Evolutionary conservation across 2,113 vertebrate genomes (phyloP).

Genomic region (Oryzias melastigma): DNA sequence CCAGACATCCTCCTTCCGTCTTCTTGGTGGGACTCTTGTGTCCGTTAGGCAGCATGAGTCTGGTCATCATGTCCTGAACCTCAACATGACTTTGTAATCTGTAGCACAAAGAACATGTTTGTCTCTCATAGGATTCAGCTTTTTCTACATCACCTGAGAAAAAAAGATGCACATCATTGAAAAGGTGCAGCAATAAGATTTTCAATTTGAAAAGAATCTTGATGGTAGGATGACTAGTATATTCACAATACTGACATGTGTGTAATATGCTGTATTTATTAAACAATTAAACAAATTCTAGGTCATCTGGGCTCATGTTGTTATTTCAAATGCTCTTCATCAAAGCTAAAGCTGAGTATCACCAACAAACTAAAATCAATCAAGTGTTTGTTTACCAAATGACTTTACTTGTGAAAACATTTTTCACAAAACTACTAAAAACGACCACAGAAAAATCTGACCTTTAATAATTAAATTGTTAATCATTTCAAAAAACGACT

Average conservation of each 20-base stretch:
- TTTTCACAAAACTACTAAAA: too few relatives aligned
- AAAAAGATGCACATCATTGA: constrained; percentile 35
- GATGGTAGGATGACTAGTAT: constrained; percentile 58
- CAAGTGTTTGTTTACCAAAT: too few relatives aligned
- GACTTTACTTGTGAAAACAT: too few relatives aligned
- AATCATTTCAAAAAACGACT: too few relatives aligned
- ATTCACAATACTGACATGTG: constrained; percentile 64
- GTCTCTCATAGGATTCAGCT: constrained; percentile 44
- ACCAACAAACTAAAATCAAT: too few relatives aligned
- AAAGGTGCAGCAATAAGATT: constrained; percentile 74
- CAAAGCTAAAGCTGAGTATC: neutral
- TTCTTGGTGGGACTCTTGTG: constrained; percentile 30
- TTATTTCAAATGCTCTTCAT: constrained; percentile 3
- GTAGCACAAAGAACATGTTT: constrained; percentile 68
- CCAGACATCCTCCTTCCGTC: constrained; percentile 39
- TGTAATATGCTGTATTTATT: constrained; percentile 77
- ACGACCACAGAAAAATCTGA: too few relatives aligned
- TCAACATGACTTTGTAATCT: constrained; percentile 47
- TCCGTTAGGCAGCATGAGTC: constrained; percentile 60
- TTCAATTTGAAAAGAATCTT: constrained; percentile 54
- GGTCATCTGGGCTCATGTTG: constrained; percentile 21
- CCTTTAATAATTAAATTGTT: too few relatives aligned
- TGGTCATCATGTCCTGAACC: constrained; percentile 54
- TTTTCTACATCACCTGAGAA: constrained; percentile 40
- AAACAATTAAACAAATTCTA: constrained; percentile 67